Percentiles rank a stretch among this genome's conserved stretches.
phyloP scores from a whole-genome alignment of 2,888 invertebrate genomes.

The Platycheirus albimanus region DNA sequence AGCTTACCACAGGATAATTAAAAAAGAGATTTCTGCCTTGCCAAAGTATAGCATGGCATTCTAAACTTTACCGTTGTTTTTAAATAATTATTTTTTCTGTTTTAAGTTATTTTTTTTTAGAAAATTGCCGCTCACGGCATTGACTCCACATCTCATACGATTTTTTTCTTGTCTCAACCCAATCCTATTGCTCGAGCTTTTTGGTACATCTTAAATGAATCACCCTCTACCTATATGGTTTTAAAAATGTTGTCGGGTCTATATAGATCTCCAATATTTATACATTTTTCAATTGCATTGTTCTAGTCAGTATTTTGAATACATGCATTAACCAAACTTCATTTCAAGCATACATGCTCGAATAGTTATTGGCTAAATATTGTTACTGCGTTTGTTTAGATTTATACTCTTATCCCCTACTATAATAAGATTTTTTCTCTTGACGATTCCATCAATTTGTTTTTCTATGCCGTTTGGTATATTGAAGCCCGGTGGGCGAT shows the following conservation, averaged over 20 bases:
- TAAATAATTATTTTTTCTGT: no score
- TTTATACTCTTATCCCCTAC: slow-evolving; percentile 25
- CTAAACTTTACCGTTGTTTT: no score
- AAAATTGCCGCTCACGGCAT: no score
- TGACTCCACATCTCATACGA: no score
- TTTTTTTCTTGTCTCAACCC: no score
- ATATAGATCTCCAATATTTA: background rate
- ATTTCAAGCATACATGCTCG: background rate
- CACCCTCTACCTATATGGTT: no score
- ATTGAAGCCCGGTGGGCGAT: background rate
- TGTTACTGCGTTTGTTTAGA: background rate
- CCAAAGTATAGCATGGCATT: no score
- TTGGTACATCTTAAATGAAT: no score
- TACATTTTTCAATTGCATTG: background rate
- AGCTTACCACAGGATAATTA: no score
- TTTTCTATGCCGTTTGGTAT: background rate
- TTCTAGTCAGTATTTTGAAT: slow-evolving; percentile 2
- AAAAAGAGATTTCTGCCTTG: no score
- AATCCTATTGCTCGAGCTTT: no score
- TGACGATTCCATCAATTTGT: background rate
- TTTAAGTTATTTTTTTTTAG: no score
- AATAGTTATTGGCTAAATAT: background rate
- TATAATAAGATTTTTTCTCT: background rate
- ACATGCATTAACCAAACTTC: background rate
- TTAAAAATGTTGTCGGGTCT: background rate